Evolutionary conservation across 2,888 invertebrate species (phyloP).

Genomic region (Acanthosepion esculentum): DNA sequence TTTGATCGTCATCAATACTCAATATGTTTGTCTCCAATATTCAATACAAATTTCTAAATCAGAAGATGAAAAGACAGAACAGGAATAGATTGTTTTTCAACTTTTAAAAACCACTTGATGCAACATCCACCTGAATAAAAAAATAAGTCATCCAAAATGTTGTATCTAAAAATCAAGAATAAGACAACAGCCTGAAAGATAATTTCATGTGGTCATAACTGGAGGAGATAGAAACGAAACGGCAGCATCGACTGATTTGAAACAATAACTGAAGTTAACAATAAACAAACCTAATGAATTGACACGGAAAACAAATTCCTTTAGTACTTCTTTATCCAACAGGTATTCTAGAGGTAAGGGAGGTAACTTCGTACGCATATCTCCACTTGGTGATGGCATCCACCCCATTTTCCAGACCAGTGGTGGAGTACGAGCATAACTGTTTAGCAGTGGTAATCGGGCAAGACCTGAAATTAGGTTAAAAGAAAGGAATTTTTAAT

Average conservation of each 20-base stretch:
- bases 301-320: conserved; percentile 83
- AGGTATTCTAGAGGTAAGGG: conserved; percentile 83
- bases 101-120: too few species aligned
- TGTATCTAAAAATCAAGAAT: too few species aligned
- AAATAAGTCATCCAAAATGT: too few species aligned
- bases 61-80: too few species aligned
- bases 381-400: conserved; percentile 77
- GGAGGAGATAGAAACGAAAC: neutral
- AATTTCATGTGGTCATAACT: neutral
- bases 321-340: conserved; percentile 88
- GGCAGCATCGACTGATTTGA: neutral
- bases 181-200: neutral
- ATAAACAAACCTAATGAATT: conserved; percentile 78
- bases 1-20: too few species aligned
- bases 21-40: too few species aligned
- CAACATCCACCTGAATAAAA: too few species aligned
- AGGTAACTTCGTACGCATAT: conserved; percentile 75
- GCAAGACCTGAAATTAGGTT: conserved; percentile 76
- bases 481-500: neutral
- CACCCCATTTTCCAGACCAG: conserved; percentile 81
- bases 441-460: conserved; percentile 80
- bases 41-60: too few species aligned
- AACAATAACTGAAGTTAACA: neutral
- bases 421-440: conserved; percentile 81
- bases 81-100: too few species aligned